Evolutionary conservation across 2,888 invertebrate species (phyloP).

Genomic region (Phragmatobia fuliginosa): DNA sequence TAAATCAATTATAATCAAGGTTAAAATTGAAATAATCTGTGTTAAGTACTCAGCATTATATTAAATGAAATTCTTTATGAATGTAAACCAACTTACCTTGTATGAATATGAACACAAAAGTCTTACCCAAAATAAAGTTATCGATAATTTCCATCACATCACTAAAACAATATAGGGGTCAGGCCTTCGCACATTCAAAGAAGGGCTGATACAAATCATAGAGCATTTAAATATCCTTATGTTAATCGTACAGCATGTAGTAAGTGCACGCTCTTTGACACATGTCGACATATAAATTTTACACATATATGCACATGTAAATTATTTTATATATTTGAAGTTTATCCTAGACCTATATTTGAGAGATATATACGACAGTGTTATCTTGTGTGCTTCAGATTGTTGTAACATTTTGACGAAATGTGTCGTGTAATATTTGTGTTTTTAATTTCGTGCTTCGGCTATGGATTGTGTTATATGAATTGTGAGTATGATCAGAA

Average conservation of each 20-base stretch:
- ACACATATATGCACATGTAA: slow-evolving; percentile 40
- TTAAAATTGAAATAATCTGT: background rate
- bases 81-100: background rate
- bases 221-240: slow-evolving; percentile 81
- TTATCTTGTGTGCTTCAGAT: slow-evolving; percentile 43
- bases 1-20: background rate
- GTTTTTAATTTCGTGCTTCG: slow-evolving; percentile 52
- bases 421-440: slow-evolving; percentile 68
- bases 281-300: slow-evolving; percentile 45
- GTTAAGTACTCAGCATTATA: background rate
- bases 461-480: slow-evolving; percentile 72
- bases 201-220: slow-evolving; percentile 81
- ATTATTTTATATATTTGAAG: slow-evolving; percentile 36
- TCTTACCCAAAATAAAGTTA: background rate
- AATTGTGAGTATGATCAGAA: slow-evolving; percentile 70
- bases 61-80: background rate
- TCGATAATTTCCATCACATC: slow-evolving; percentile 49
- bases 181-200: slow-evolving; percentile 77
- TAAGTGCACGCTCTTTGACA: slow-evolving; percentile 68
- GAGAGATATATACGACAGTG: slow-evolving; percentile 53
- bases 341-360: slow-evolving; percentile 65
- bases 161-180: slow-evolving; percentile 78
- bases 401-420: slow-evolving; percentile 60
- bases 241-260: slow-evolving; percentile 70
- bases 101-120: background rate